Conservation (phyloP, 92 coral and sea anemone genomes). For the Parazoanthus darwini region DNA sequence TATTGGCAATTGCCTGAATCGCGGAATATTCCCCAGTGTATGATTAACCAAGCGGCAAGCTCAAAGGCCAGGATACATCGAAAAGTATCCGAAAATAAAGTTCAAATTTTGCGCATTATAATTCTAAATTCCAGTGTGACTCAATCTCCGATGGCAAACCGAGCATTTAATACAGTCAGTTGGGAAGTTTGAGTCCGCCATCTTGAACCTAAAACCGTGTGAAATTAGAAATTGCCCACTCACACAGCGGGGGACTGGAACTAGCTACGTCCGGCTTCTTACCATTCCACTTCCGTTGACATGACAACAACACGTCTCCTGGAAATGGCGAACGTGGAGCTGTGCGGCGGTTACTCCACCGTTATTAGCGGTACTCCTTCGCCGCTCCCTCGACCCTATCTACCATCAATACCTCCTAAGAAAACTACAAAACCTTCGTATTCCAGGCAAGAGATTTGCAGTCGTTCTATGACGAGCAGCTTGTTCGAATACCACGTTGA, state of each 20-base stretch:
- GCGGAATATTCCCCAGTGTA: too few species aligned
- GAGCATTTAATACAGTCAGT: too few species aligned
- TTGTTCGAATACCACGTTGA: neutral
- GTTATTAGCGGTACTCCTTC: conserved; percentile 87
- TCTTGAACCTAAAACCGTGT: too few species aligned
- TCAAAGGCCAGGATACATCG: too few species aligned
- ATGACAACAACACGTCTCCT: conserved; percentile 39
- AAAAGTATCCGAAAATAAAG: too few species aligned
- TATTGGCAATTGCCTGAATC: too few species aligned
- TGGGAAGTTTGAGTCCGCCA: neutral
- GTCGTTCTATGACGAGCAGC: neutral
- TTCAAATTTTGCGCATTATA: too few species aligned
- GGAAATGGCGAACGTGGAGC: conserved; percentile 82
- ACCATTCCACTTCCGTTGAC: conserved; percentile 53
- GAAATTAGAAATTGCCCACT: too few species aligned
- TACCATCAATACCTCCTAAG: conserved; percentile 90
- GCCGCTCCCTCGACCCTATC: conserved; percentile 94
- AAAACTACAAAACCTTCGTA: conserved; percentile 90
- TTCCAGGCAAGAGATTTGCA: conserved; percentile 64
- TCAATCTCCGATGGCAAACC: too few species aligned
- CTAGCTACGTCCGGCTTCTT: conserved; percentile 34
- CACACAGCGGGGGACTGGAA: neutral
- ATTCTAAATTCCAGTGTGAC: neutral
- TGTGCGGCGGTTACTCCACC: conserved; percentile 51
- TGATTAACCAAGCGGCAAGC: too few species aligned